Base-by-base conservation (phyloP, 35 echinoderm and acorn worm genomes). In the Ptychodera flava region DNA sequence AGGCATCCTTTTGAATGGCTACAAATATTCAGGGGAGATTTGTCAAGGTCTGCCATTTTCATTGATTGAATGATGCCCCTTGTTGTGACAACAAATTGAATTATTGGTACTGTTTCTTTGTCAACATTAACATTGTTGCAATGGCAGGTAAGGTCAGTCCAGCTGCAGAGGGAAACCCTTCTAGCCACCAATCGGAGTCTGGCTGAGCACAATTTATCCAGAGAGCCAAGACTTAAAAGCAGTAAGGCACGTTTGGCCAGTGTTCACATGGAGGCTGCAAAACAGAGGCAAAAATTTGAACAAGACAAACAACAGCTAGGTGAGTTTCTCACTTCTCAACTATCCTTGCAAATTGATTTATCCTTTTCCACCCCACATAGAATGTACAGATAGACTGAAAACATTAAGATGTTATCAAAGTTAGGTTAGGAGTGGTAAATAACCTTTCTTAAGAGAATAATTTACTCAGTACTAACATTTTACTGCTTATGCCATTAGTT, bases 131-230 rank as follows among this genome's bases (percentile, higher is more conserved):
- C n/a, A n/a, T n/a, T n/a, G n/a, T n/a, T n/a, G n/a, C n/a, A n/a
- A n/a, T n/a, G n/a, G n/a, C 45, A 64, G 45, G 45, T 64, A 12
- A 64, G 45, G 22, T 64, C 45, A 12, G 45, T 64, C 6, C 45
- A 85, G 35, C 77, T 94, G 30, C 85, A 89, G 31, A 90, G 90
- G 37, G 96, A 94, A 35, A 99, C 92, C 90, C 36, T 82, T 1
- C 87, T 99, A 35, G 93, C 87, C 1, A 92, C 94, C 77, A 94
- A 91, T 78, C 87, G 90, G 16, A 99, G 92, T 82, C 35, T 99
- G 34, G 93, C 96, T 32, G 96, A 94, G 78, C 92, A 92, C 76
- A 99, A 99, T 86, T 77, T 99, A 35, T 99, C 96, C 12, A 87
- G 93, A 37, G 92, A 94, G 81, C 86, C 92, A 0, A 75, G 89